Base-by-base conservation (phyloP, 2,888 invertebrate genomes). In the Panorpa germanica region DNA sequence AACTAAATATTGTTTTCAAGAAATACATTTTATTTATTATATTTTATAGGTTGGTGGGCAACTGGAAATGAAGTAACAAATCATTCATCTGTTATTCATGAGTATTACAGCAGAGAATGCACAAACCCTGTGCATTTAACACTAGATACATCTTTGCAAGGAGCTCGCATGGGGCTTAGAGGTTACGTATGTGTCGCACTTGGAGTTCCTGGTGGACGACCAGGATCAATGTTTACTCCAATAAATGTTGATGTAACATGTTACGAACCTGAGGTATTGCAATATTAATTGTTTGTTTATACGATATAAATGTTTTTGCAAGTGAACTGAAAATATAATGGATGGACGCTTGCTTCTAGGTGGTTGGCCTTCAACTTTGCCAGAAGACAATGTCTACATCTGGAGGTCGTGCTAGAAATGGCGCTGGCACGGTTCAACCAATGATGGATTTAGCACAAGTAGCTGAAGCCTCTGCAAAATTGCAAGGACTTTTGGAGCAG, bases 21-120 rank as follows among this genome's bases (percentile, higher is more conserved):
- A 29, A n/a, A 10, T 13, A 12, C 11, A n/a, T 21, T 8, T 26
- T 21, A 6, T 8, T 11, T 28, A 8, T n/a, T 5, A 26, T 28
- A 11, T 13, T 21, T 38, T 41, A 8, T 42, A 65, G 65, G 98
- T 14, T 98, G 98, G 98, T 96, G 81, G 81, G 93, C 95, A 2
- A 98, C 96, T 1, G 93, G 95, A 30, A 77, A 85, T 42, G 95
- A 96, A 55, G 90, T 98, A 23, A 91, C 95, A 1, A 90, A 86
- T 48, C 93, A 93, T 57, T 93, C 93, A 31, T 85, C 90, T 0
- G 82, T 95, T 31, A 95, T 95, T 50, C 95, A 95, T 48, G 93
- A 95, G 52, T 95, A 95, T 58, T 95, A 95, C 54, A 72, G 90
- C 8, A 70, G 91, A 37, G 93, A 93, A 58, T 86, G 88, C 50